Evolutionary conservation across 2,888 invertebrate species (phyloP).

Genomic region (Callyntrura guangdongensis): DNA sequence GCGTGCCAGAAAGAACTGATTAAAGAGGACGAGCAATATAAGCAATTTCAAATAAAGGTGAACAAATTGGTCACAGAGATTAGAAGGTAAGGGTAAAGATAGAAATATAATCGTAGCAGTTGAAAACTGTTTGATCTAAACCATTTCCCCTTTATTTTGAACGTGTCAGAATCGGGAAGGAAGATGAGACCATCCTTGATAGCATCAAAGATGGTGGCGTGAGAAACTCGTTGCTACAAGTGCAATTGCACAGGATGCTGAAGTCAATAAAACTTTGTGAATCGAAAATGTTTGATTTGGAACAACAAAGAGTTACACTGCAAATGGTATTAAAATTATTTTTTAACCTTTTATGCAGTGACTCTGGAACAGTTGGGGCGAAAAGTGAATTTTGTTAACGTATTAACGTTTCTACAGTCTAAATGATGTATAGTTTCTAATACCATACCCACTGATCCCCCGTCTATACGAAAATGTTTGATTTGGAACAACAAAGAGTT

Average conservation of each 20-base stretch:
- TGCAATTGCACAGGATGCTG: conserved; percentile 75
- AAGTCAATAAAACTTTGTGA: conserved; percentile 65
- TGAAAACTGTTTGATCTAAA: too few relatives aligned
- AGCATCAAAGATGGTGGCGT: conserved; percentile 46
- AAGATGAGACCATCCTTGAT: conserved; percentile 32
- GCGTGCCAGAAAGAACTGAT: conserved; percentile 61
- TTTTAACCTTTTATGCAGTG: too few relatives aligned
- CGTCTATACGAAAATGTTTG: conserved; percentile 77
- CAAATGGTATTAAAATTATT: conserved; percentile 91
- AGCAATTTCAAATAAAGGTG: conserved; percentile 20
- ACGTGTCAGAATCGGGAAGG: conserved; percentile 57
- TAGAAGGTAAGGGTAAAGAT: conserved; percentile 19
- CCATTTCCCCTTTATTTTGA: background rate
- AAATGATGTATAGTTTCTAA: too few relatives aligned
- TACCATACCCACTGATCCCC: too few relatives aligned
- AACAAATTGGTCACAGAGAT: conserved; percentile 71
- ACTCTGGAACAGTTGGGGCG: too few relatives aligned
- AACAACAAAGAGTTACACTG: conserved; percentile 87
- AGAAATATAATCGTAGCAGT: background rate
- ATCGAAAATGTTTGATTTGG: conserved; percentile 76
- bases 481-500: conserved; percentile 85
- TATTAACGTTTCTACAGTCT: too few relatives aligned
- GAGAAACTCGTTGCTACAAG: conserved; percentile 73
- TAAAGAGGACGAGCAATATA: conserved; percentile 67
- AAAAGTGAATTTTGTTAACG: background rate